Percentiles rank a stretch among this genome's conserved stretches.
phyloP scores from a whole-genome alignment of 1,140 invertebrate genomes.

The Chelonus insularis region DNA sequence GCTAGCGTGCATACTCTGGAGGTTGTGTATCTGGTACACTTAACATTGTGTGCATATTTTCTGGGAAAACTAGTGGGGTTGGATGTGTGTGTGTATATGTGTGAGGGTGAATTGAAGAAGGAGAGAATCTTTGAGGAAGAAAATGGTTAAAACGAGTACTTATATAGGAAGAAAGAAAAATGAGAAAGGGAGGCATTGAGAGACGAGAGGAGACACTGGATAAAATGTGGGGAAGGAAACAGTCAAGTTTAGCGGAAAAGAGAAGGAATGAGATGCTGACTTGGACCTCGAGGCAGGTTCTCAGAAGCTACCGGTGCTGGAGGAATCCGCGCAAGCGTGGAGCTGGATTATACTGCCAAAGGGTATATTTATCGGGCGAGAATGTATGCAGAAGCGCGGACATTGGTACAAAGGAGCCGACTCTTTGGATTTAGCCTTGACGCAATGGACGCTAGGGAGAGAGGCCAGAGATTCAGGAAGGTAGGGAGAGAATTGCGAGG shows the following conservation, averaged over 20 bases:
- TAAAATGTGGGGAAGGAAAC: constrained; percentile 19
- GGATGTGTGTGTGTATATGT: too few relatives aligned
- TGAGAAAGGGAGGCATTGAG: neutral
- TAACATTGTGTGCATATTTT: too few relatives aligned
- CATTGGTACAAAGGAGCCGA: constrained; percentile 57
- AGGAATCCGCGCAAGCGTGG: constrained; percentile 40
- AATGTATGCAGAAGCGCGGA: constrained; percentile 60
- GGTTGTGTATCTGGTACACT: too few relatives aligned
- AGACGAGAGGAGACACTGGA: constrained; percentile 6
- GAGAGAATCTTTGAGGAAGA: too few relatives aligned
- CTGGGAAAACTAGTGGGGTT: too few relatives aligned
- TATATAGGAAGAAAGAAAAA: neutral
- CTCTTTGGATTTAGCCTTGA: constrained; percentile 57
- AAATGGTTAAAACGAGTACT: too few relatives aligned
- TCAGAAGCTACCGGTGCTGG: constrained; percentile 50
- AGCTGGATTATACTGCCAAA: constrained; percentile 60
- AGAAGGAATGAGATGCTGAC: constrained; percentile 10
- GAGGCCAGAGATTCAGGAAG: too few relatives aligned
- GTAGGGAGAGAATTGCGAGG: too few relatives aligned
- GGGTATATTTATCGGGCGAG: constrained; percentile 61
- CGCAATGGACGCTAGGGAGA: constrained; percentile 31
- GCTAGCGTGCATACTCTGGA: too few relatives aligned
- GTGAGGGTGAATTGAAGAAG: too few relatives aligned
- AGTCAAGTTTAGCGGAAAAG: constrained; percentile 25
- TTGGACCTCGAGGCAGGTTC: constrained; percentile 42